These are phyloP conservation scores for Hoplodrina blanda DNA, from an alignment of 2,888 invertebrate species.

Conservation along the genomic window DNA sequence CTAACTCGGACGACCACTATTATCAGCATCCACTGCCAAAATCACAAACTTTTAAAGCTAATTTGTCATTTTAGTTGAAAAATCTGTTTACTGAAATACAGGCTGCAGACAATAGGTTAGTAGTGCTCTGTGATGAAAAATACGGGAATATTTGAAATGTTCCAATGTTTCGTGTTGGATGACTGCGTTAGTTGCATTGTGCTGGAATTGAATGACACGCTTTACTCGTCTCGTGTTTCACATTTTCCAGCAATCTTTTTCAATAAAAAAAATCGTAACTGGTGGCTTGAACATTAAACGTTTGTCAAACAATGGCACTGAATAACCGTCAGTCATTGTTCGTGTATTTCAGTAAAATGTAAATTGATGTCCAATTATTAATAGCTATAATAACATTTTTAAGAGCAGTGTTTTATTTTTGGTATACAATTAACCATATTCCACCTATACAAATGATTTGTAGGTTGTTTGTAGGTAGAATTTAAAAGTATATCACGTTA, in stretches of 20 bases:
- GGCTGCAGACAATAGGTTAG: conserved; percentile 12
- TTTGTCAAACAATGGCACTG: conserved; percentile 2
- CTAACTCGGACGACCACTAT: neutral
- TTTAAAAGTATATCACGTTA: no score
- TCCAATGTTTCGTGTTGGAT: conserved; percentile 27
- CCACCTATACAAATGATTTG: no score
- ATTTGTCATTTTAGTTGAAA: neutral
- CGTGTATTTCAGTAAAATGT: neutral
- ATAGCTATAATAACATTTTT: neutral
- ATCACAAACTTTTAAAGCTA: neutral
- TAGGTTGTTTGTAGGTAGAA: no score
- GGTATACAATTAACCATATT: no score
- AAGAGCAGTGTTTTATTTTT: neutral
- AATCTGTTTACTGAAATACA: neutral
- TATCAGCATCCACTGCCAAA: neutral
- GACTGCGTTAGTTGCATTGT: conserved; percentile 26
- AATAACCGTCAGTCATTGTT: neutral
- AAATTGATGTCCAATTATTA: neutral
- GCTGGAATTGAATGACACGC: conserved; percentile 28
- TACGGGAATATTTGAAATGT: conserved; percentile 26
- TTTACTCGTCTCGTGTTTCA: conserved; percentile 24
- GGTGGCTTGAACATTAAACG: conserved; percentile 19
- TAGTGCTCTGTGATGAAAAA: conserved; percentile 14
- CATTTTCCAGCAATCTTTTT: conserved; percentile 19
- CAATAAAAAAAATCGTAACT: conserved; percentile 8